Evolutionary conservation across 2,113 vertebrate species (phyloP), one percentile per base, ranked within the genome.

Genomic region (Nesogale talazaci): DNA sequence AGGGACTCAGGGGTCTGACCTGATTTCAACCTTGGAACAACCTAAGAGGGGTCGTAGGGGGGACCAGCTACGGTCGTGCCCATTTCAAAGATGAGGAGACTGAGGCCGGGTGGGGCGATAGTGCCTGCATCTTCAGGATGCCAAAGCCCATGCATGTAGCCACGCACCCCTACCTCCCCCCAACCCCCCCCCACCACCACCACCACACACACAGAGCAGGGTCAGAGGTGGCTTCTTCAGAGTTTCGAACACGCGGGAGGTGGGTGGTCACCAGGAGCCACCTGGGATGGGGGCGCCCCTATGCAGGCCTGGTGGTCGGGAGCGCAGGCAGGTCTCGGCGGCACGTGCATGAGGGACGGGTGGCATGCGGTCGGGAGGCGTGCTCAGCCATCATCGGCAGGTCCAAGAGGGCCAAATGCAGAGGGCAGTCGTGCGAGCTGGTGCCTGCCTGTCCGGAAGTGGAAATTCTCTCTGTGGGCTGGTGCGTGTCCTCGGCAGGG

Each of bases 371-470:
- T 97, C 96, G 97, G 94, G 6, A 61, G 36, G 93, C 86, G 79
- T 52, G 46, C 46, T 52, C 70, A 78, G 89, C 0, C 6, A 0
- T 83, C 6, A 0, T 83, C 69, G 59, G 40, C 83, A 61, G 57
- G 74, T 76, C 76, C 34, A 22, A 92, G 0, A 42, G n/a, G 2
- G 72, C 93, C 92, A 96, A 87, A 94, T 94, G 80, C 10, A 78
- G 94, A 84, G 93, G 46, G 46, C 46, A 52, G 92, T 95, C 40
- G 40, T 0, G 0, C 72, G 38, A 95, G 88, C 90, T 40, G n/a
- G 76, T 38, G 98, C 99, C 98, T 99, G 99, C 99, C 97, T 99
- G 99, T 98, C 99, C 98, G 29, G 99, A 99, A 0, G 99, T 99
- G 92, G 99, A 99, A 96, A 99, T 98, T 96, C 99, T 97, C 97